phyloP scores from a whole-genome alignment of 2,888 invertebrate genomes.

The Apantesis nais region DNA sequence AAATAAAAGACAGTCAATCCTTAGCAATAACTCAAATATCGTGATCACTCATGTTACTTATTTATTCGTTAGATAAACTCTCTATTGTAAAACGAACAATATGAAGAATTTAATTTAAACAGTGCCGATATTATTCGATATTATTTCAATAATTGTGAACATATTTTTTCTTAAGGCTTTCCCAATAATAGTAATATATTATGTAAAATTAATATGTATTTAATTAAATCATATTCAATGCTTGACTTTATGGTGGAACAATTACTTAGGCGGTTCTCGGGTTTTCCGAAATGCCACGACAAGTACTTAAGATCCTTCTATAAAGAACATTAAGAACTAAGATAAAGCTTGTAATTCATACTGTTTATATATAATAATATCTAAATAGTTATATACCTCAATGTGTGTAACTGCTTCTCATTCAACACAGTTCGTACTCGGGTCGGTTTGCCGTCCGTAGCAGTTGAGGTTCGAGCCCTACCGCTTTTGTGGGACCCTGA shows the following conservation, averaged over 20 bases:
- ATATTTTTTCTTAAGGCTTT: too few species aligned
- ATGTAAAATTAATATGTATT: too few species aligned
- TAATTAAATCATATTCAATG: conserved; percentile 4
- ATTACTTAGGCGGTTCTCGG: conserved; percentile 11
- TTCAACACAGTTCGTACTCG: conserved; percentile 99
- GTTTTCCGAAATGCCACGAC: conserved; percentile 5
- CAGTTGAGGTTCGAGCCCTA: conserved; percentile 84
- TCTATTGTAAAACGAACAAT: too few species aligned
- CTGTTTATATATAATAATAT: not conserved
- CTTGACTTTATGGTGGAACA: conserved; percentile 14
- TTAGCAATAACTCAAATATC: too few species aligned
- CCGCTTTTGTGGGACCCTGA: conserved; percentile 95
- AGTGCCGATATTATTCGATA: too few species aligned
- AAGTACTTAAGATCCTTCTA: conserved; percentile 7
- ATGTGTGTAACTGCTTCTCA: conserved; percentile 98
- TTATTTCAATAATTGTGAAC: too few species aligned
- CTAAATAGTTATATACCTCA: conserved; percentile 84
- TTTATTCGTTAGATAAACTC: too few species aligned
- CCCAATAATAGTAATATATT: too few species aligned
- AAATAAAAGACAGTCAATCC: too few species aligned
- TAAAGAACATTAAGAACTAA: conserved; percentile 5
- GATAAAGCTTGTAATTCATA: not conserved
- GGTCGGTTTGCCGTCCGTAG: conserved; percentile 97
- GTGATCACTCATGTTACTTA: too few species aligned
- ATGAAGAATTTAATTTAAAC: too few species aligned